Percentiles rank a stretch among this genome's conserved stretches.
Evolutionary conservation across 2,113 vertebrate species (phyloP).

Genomic region (Bombycilla garrulus): DNA sequence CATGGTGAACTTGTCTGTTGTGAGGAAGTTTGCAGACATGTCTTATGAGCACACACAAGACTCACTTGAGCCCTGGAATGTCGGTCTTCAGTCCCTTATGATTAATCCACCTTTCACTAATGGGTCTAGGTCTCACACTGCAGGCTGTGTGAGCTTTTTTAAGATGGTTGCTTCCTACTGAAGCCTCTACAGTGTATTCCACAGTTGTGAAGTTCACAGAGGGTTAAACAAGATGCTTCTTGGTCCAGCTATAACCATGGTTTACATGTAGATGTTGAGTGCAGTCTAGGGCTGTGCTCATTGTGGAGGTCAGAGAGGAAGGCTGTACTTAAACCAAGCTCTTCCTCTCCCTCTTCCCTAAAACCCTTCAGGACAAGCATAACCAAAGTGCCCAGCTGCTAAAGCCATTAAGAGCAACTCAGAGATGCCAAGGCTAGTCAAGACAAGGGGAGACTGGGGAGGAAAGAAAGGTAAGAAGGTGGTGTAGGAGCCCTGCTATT

Average conservation of each 20-base stretch:
- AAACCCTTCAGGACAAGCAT: not conserved
- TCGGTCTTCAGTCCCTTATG: not conserved
- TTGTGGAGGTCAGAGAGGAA: not conserved
- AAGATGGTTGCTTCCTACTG: not conserved
- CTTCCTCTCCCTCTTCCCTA: not conserved
- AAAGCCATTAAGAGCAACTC: not conserved
- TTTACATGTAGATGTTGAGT: not conserved
- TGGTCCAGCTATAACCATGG: fast-evolving
- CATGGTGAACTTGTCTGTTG: not conserved
- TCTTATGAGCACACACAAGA: not conserved
- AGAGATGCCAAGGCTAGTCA: not conserved
- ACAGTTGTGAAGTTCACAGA: not conserved
- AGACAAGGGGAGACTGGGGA: not conserved
- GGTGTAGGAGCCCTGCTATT: not conserved
- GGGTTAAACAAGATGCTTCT: not conserved
- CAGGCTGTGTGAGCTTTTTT: not conserved
- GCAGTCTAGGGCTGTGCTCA: not conserved
- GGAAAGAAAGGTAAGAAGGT: not conserved
- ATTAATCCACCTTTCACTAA: not conserved
- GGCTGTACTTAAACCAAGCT: not conserved
- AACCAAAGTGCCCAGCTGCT: not conserved
- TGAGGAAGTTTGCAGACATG: not conserved
- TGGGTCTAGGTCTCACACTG: not conserved
- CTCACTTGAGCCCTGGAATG: not conserved
- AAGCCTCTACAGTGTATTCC: not conserved